A percentile compares a stretch with the other conserved stretches of the same genome.
phyloP scores from a whole-genome alignment of 2,888 invertebrate genomes.

The Nebria salina region DNA sequence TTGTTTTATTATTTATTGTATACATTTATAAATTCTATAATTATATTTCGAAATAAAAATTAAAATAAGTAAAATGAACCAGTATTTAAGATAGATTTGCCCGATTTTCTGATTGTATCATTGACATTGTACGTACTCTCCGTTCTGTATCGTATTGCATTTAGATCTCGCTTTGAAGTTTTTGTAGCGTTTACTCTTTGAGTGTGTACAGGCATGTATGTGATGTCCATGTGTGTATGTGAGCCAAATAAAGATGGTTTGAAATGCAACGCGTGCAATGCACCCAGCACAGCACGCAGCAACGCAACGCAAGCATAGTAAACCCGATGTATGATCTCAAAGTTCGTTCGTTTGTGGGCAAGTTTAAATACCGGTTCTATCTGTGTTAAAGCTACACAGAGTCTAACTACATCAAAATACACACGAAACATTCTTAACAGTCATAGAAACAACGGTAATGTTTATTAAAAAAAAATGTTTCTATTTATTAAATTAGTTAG shows the following conservation, averaged over 20 bases:
- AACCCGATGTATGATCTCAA: constrained; percentile 10
- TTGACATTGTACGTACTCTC: not conserved
- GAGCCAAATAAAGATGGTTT: constrained; percentile 16
- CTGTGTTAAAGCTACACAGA: not conserved
- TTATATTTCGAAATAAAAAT: no score
- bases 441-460: not conserved
- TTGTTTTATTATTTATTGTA: no score
- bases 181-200: not conserved
- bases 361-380: not conserved
- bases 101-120: not conserved
- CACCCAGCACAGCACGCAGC: not conserved
- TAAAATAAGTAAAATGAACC: no score
- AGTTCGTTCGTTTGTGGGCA: not conserved
- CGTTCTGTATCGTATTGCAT: not conserved
- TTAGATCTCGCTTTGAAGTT: constrained; percentile 13
- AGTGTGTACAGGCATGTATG: not conserved
- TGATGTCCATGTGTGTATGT: not conserved
- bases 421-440: not conserved
- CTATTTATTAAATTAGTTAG: no score
- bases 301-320: not conserved
- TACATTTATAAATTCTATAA: no score
- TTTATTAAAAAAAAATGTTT: no score
- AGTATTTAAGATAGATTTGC: no score
- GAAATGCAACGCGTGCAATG: constrained; percentile 8
- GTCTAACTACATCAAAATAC: not conserved